Percentiles rank a stretch among this genome's conserved stretches.
Evolutionary conservation across 2,797 vertebrate genomes (phyloP).

Genomic region (Remorina albescens): DNA sequence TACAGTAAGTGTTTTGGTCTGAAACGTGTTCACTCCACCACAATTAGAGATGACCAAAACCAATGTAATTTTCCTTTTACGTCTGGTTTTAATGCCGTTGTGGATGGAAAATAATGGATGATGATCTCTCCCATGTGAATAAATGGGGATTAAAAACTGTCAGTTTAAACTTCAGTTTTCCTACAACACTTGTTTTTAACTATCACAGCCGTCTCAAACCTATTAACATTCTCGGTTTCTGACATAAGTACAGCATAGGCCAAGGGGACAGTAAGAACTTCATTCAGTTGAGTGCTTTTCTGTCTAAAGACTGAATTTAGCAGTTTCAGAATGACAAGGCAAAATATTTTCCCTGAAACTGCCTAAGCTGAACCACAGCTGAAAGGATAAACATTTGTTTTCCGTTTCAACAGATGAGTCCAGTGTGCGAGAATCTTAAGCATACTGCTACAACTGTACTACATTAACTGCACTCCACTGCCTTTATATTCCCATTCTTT

Average conservation of each 20-base stretch:
- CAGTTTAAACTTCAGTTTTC: conserved; percentile 18
- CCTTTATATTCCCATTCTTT: too few relatives aligned
- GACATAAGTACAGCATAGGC: neutral
- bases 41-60: too few relatives aligned
- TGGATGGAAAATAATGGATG: conserved; percentile 21
- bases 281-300: neutral
- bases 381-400: neutral
- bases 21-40: too few relatives aligned
- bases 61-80: neutral
- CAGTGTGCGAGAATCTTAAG: too few relatives aligned
- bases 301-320: neutral
- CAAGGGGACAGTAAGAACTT: neutral
- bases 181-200: conserved; percentile 10
- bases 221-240: neutral
- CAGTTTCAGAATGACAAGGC: neutral
- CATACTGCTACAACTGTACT: too few relatives aligned
- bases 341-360: neutral
- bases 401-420: too few relatives aligned
- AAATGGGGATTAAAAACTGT: conserved; percentile 1
- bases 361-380: conserved; percentile 9
- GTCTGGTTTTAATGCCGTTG: neutral
- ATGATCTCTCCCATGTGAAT: conserved; percentile 2
- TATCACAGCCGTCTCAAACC: neutral
- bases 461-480: too few relatives aligned
- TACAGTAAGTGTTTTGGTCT: too few relatives aligned